These are phyloP conservation scores for Microdon myrmicae DNA, from an alignment of 2,888 invertebrate genomes.

Conservation along the genomic window DNA sequence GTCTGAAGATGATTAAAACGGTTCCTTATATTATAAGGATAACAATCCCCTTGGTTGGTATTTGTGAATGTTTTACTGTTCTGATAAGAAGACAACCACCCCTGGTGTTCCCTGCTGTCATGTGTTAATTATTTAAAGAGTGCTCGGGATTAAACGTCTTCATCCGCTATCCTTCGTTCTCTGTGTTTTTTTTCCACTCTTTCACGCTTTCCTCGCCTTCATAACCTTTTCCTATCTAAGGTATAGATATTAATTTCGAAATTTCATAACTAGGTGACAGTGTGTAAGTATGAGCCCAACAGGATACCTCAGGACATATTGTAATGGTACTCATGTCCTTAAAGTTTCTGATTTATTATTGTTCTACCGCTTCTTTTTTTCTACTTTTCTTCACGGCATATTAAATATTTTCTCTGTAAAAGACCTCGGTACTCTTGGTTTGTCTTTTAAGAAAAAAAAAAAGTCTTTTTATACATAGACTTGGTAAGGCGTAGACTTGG, in stretches of 20 bases:
- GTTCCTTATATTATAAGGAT: too few species aligned
- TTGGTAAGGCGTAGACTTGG: slow-evolving; percentile 22
- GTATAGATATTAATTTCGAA: slow-evolving; percentile 40
- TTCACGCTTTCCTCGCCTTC: too few species aligned
- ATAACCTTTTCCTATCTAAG: too few species aligned
- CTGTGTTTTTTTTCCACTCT: too few species aligned
- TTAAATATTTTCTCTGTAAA: slow-evolving; percentile 33
- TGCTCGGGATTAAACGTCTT: slow-evolving; percentile 35
- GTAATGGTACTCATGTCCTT: slow-evolving; percentile 34
- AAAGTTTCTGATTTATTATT: slow-evolving; percentile 46
- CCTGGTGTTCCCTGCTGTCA: too few species aligned
- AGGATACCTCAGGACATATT: slow-evolving; percentile 25
- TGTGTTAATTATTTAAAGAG: slow-evolving; percentile 48
- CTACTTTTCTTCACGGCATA: slow-evolving; percentile 6
- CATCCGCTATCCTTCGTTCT: too few species aligned
- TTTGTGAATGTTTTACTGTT: too few species aligned
- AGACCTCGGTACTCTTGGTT: slow-evolving; percentile 29
- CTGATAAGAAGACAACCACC: too few species aligned
- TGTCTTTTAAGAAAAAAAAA: slow-evolving; percentile 17
- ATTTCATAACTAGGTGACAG: slow-evolving; percentile 38
- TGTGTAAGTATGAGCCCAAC: slow-evolving; percentile 8
- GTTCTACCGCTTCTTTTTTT: slow-evolving; percentile 24
- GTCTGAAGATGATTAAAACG: too few species aligned
- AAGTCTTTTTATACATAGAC: slow-evolving; percentile 12
- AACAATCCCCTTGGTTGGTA: too few species aligned